Conservation (phyloP, 2,797 vertebrate genomes). For the Melanotaenia nigrans region DNA sequence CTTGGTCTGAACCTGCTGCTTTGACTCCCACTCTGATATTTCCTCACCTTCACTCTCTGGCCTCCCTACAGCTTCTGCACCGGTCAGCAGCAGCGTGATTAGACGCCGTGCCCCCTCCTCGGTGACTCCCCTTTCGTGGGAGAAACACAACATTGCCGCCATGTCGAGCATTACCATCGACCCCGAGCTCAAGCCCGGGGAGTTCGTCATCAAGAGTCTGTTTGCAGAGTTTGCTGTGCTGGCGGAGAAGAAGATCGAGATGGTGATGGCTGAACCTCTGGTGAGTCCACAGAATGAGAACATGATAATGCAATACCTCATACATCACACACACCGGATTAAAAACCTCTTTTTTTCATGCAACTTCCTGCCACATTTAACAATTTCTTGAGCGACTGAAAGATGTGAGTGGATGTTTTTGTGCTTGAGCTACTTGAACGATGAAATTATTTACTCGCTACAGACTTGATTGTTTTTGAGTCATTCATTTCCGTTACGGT, state of each 20-base stretch:
- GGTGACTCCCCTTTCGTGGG: conserved; percentile 86
- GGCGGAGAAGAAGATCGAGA: conserved; percentile 99
- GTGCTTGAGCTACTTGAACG: background rate
- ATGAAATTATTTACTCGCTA: background rate
- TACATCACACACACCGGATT: conserved; percentile 24
- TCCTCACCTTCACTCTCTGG: conserved; percentile 46
- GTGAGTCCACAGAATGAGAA: conserved; percentile 82
- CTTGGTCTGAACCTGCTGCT: conserved; percentile 29
- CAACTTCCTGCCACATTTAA: background rate
- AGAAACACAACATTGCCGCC: conserved; percentile 87
- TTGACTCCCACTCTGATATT: conserved; percentile 31
- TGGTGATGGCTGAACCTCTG: conserved; percentile 99
- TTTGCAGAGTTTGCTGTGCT: conserved; percentile 99
- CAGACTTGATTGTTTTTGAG: background rate
- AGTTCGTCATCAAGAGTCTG: conserved; percentile 99
- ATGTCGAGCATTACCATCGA: conserved; percentile 99
- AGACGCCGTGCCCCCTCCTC: conserved; percentile 88
- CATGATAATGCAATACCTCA: conserved; percentile 39
- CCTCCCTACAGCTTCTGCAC: conserved; percentile 86
- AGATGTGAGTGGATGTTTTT: background rate
- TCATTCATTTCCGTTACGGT: background rate
- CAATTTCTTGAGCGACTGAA: background rate
- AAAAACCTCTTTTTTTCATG: too few species aligned
- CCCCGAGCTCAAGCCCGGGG: conserved; percentile 98
- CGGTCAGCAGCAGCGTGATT: conserved; percentile 88